phyloP scores from a whole-genome alignment of 2,113 vertebrate species.

The Stictonetta naevosa region DNA sequence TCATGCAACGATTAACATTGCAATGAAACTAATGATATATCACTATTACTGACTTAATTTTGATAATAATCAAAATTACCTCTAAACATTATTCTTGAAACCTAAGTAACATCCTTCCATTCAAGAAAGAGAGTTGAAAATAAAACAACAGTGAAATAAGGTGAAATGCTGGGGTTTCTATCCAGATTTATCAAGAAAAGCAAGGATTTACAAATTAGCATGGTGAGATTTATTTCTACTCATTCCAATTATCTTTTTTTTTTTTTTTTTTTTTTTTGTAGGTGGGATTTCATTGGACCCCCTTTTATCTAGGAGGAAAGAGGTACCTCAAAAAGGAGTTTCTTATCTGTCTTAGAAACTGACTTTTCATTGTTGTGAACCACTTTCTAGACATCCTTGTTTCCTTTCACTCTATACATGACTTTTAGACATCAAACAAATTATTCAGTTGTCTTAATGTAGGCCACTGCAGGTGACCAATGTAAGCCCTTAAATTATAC shows the following conservation, averaged over 20 bases:
- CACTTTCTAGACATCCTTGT: background rate
- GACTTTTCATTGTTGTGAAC: background rate
- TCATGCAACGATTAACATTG: background rate
- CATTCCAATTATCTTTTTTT: background rate
- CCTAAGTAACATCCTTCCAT: background rate
- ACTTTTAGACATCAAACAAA: background rate
- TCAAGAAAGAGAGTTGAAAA: background rate
- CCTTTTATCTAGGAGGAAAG: background rate
- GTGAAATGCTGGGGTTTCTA: background rate
- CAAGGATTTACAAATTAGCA: background rate
- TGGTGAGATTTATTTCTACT: background rate
- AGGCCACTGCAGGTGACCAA: background rate
- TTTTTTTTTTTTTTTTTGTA: background rate
- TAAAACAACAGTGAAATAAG: background rate
- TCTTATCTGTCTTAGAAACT: background rate
- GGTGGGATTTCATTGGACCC: accelerated
- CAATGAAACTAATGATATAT: background rate
- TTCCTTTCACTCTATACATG: background rate
- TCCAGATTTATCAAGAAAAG: background rate
- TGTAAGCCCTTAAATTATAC: background rate
- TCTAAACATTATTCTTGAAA: background rate
- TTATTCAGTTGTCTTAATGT: background rate
- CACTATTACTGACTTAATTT: background rate
- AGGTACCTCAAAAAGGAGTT: background rate
- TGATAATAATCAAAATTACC: background rate